Evolutionary conservation across 2,797 vertebrate genomes (phyloP).

Genomic region (Furcifer pardalis): DNA sequence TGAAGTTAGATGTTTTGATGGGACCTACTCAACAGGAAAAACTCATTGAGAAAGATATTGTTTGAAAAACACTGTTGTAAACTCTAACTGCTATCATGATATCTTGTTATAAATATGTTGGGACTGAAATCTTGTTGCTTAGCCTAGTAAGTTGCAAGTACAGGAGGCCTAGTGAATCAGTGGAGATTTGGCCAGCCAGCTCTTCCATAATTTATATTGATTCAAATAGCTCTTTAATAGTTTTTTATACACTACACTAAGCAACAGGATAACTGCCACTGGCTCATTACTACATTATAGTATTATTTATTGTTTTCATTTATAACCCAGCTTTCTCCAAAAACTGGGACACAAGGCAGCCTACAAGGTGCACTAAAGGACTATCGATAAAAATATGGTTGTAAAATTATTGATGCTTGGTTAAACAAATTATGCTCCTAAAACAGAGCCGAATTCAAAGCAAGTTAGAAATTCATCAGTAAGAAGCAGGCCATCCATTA

Average conservation of each 20-base stretch:
- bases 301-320: background rate
- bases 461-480: background rate
- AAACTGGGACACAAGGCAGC: background rate
- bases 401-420: background rate
- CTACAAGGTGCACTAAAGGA: background rate
- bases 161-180: no score
- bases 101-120: background rate
- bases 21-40: background rate
- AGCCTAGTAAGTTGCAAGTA: no score
- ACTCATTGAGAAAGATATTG: slow-evolving; percentile 6
- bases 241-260: no score
- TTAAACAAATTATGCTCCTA: background rate
- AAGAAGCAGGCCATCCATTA: background rate
- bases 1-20: slow-evolving; percentile 6
- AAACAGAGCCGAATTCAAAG: background rate
- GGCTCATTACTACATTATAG: background rate
- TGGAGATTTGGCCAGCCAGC: no score
- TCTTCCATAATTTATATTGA: no score
- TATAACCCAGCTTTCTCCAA: background rate
- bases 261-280: no score
- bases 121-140: no score
- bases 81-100: fast-evolving
- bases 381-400: background rate
- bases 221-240: no score
- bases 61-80: background rate